A percentile compares a stretch with the other conserved stretches of the same genome.
phyloP scores from a whole-genome alignment of 2,888 invertebrate genomes.

The Coelopa pilipes region DNA sequence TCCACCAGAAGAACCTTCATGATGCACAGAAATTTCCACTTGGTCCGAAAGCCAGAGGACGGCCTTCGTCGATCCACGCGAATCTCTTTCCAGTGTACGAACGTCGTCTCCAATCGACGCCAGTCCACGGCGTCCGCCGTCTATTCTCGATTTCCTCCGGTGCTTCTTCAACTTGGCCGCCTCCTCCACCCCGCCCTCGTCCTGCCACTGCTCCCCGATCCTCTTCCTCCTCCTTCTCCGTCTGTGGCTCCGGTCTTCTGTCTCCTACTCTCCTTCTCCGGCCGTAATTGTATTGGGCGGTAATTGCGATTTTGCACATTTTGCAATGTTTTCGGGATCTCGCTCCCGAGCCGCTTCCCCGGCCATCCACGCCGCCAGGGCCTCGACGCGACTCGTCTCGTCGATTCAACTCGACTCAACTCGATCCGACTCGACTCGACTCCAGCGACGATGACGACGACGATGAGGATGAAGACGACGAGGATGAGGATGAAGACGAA shows the following conservation, averaged over 20 bases:
- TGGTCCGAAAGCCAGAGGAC: no score
- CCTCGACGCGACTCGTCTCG: no score
- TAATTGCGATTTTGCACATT: slow-evolving; percentile 45
- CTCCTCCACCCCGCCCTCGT: background rate
- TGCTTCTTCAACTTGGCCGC: slow-evolving; percentile 2
- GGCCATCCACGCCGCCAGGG: background rate
- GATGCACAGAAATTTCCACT: no score
- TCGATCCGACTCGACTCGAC: no score
- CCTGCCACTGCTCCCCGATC: background rate
- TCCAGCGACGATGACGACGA: no score
- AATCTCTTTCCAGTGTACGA: no score
- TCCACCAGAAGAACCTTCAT: no score
- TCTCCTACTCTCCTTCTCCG: background rate
- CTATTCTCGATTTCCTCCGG: slow-evolving; percentile 1
- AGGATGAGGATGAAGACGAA: no score
- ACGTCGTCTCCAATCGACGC: background rate
- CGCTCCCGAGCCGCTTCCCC: background rate
- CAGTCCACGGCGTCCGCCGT: background rate
- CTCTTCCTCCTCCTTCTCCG: background rate
- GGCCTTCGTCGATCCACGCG: no score
- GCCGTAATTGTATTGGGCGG: slow-evolving; percentile 41
- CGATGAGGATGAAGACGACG: background rate
- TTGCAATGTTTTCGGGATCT: background rate
- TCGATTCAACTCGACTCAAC: no score
- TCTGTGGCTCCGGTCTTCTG: background rate